Conservation (phyloP, 2,888 invertebrate genomes). For the Drosophila picticornis region DNA sequence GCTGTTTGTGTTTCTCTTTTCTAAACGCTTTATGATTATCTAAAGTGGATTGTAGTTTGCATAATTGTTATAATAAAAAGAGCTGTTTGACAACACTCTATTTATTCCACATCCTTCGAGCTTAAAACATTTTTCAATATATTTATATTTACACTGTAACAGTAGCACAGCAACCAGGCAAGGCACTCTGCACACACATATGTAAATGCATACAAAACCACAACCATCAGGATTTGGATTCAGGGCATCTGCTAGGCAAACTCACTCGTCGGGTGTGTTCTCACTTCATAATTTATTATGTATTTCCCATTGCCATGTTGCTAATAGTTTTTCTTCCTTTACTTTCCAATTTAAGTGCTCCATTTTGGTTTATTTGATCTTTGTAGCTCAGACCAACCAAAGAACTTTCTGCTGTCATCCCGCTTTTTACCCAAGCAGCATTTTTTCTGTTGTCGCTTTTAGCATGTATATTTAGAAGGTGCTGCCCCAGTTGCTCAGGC, state of each 20-base stretch:
- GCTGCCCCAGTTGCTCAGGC: constrained; percentile 10
- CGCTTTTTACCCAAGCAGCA: not conserved
- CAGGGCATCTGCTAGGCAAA: not conserved
- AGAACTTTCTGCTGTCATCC: constrained; percentile 13
- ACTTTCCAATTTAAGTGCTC: constrained; percentile 1
- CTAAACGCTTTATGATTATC: not conserved
- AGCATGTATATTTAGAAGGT: not conserved
- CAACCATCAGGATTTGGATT: not conserved
- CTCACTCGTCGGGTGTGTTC: not conserved
- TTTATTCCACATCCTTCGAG: not conserved
- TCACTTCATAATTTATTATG: not conserved
- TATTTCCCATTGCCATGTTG: not conserved
- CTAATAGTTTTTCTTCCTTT: not conserved
- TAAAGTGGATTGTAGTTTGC: not conserved
- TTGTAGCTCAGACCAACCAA: not conserved
- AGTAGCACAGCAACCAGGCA: not conserved
- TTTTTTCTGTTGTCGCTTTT: not conserved
- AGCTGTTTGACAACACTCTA: not conserved
- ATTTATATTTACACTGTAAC: not conserved
- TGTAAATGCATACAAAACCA: not conserved
- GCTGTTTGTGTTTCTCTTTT: not conserved
- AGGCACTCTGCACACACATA: not conserved
- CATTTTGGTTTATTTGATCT: not conserved
- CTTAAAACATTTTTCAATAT: not conserved
- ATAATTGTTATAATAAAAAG: not conserved